Base-by-base conservation (phyloP, 2,113 vertebrate species). In the Quiscalus mexicanus region DNA sequence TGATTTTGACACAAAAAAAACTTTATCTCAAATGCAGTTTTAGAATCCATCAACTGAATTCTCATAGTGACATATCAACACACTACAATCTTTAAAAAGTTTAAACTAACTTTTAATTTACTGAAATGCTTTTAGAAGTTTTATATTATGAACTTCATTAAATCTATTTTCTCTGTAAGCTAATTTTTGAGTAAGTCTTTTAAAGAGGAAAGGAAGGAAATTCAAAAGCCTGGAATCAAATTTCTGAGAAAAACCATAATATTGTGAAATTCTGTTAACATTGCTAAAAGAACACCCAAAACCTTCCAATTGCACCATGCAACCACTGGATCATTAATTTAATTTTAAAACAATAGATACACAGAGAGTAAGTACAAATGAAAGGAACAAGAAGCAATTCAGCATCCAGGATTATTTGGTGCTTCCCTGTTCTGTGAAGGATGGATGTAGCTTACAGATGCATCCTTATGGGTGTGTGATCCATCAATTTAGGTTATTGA, bases 61-160 rank as follows among this genome's bases (percentile, higher is more conserved):
- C 59, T 79, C n/a, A 39, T 74, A 70, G 59, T 35, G 58, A 67
- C 18, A 70, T 37, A 87, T 33, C 44, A 88, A 93, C 30, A 5
- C 50, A 79, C 21, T 28, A 52, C 17, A 73, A 1, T 42, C 50
- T 87, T 91, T 22, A 70, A 80, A 96, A 93, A 42, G 25, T 65
- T 95, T 83, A 25, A 92, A 71, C 82, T 86, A 96, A 35, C 13
- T 63, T 96, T 82, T 67, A 73, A 95, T 81, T 95, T 92, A 92
- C n/a, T 73, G 55, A 77, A 76, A 79, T 21, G 52, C 75, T 82
- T 93, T 59, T 53, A 64, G 68, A 93, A 94, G 83, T 95, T 94
- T 91, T 92, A 90, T 92, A 86, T 64, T 92, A 90, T 94, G 85
- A 91, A 79, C 30, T 80, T 80, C 19, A 76, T 60, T 15, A 90